Base-by-base conservation (phyloP, 2,888 invertebrate genomes). In the Kryphioiulus occultus region DNA sequence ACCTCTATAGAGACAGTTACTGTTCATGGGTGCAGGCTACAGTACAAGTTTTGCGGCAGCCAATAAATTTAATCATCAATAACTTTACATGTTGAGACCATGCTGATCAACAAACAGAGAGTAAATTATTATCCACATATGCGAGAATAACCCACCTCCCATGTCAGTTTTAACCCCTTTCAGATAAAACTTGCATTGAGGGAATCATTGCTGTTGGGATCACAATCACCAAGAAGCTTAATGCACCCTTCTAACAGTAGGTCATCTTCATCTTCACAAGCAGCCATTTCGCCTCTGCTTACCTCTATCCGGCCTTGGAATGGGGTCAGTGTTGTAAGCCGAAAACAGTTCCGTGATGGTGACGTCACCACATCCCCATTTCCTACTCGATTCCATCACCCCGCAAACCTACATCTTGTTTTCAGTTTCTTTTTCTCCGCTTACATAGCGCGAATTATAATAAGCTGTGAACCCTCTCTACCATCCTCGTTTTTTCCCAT, bases 221-320 rank as follows among this genome's bases (percentile, higher is more conserved):
- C 44, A 0, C 44, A 4, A 44, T 1, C 44, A 12, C 44, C 44
- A 15, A 44, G 12, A 44, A 15, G 44, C 44, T 44, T 44, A 44
- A 44, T 10, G 44, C 15, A 15, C 12, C 10, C 44, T 44, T 9
- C 44, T 12, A 9, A 12, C 44, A 44, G 53, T 68, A 26, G 68
- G 68, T 68, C 68, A 68, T 68, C 68, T 26, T 68, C 15, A n/a
- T 59, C 15, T 15, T 2, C 10, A 2, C 47, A 47, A 59, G 17
- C 15, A 47, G 2, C 19, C 0, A 59, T 7, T 59, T 59, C 22
- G 68, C 68, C 26, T 68, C 59, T 5, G 26, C 68, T 26, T 68
- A 68, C 68, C 68, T 68, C 68, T 68, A 68, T 26, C 68, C 68
- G 68, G 68, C 68, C 68, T 68, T 68, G 68, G 68, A 68, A 68